Base-by-base conservation (phyloP, 2,888 invertebrate genomes). In the Trissoscelio sp. region DNA sequence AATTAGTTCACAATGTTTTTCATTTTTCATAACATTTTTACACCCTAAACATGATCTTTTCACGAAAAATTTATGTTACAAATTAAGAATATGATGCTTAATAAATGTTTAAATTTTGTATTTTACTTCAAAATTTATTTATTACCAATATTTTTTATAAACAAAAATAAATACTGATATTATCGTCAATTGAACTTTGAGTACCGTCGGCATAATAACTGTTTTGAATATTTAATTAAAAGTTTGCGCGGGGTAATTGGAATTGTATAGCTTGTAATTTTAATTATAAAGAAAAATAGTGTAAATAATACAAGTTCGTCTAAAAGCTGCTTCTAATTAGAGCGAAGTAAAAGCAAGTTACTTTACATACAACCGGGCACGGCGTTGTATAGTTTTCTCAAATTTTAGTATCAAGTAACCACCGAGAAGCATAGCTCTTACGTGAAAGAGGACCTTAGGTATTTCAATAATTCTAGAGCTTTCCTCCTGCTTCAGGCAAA, bases 391-490 rank as follows among this genome's bases (percentile, higher is more conserved):
- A 51, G 72, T 57, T 69, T 69, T 60, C 60, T 60, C 34, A 77
- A 77, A 69, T 67, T 67, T 58, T 67, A 58, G 77, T 67, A 77
- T 77, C 77, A 60, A 60, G 57, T 77, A 77, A 67, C 77, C 44
- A 28, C 51, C 12, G 51, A 53, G 67, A 42, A 77, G 55, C 51
- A 24, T 16, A 44, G 60, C 60, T 62, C 53, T 77, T 62, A 58
- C 53, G 67, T 48, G 62, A 62, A 77, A 69, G 77, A 69, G 60
- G 62, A 77, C 62, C 62, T 69, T 53, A 62, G 62, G 77, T 77
- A 78, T 78, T 77, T 77, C 77, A 77, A 77, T 77, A 69, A 77
- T 77, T 69, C 77, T 60, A 42, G 44, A 62, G 77, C 55, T 77
- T 77, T 62, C 37, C 69, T 37, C 37, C 34, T 6, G 77, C 77